phyloP scores from a whole-genome alignment of 2,888 invertebrate genomes.

The Gibbula magus region DNA sequence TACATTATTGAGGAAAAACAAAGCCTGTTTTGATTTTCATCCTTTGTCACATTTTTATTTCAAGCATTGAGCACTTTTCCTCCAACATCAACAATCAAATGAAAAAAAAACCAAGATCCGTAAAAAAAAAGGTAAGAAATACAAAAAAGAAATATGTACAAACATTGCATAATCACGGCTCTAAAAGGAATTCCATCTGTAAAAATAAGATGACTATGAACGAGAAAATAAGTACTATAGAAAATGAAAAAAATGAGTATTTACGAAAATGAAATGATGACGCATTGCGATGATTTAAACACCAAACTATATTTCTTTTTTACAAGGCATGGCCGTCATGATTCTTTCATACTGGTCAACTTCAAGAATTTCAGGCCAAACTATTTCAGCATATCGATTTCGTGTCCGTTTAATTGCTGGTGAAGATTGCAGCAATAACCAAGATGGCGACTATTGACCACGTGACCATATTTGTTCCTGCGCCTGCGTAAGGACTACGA shows the following conservation, averaged over 20 bases:
- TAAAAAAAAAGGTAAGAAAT: too few relatives aligned
- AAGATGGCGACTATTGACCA: constrained; percentile 14
- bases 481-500: constrained; percentile 31
- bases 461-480: constrained; percentile 3
- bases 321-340: constrained; percentile 15
- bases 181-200: not conserved
- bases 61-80: too few relatives aligned
- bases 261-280: too few relatives aligned
- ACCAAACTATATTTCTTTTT: not conserved
- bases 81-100: too few relatives aligned
- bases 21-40: too few relatives aligned
- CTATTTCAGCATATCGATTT: not conserved
- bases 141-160: not conserved
- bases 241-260: too few relatives aligned
- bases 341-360: not conserved
- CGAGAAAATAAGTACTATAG: too few relatives aligned
- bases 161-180: not conserved
- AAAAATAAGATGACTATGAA: not conserved
- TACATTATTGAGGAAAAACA: too few relatives aligned
- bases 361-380: constrained; percentile 9
- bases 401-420: not conserved
- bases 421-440: not conserved
- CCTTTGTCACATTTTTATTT: too few relatives aligned
- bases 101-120: too few relatives aligned
- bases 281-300: too few relatives aligned